A percentile compares a stretch with the other conserved stretches of the same genome.
phyloP scores from a whole-genome alignment of 2,113 vertebrate species.

The Lagopus leucura region DNA sequence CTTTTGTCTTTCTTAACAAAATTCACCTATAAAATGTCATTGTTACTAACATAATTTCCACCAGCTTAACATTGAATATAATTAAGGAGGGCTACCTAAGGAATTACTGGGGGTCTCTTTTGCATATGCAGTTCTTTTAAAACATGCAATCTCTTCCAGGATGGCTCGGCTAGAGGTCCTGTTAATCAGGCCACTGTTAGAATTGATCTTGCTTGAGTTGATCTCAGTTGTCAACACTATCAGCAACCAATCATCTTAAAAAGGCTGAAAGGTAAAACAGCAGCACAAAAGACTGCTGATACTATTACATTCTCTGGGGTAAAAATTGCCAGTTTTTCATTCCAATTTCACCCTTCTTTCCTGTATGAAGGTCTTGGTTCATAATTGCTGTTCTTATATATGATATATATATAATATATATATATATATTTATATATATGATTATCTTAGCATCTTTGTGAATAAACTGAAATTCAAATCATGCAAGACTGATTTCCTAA shows the following conservation, averaged over 20 bases:
- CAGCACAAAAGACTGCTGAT: neutral
- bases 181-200: neutral
- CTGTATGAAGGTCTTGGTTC: neutral
- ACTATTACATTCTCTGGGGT: neutral
- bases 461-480: neutral
- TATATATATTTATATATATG: too few species aligned
- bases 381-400: too few species aligned
- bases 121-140: neutral
- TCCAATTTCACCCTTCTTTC: neutral
- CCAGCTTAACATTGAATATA: neutral
- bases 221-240: neutral
- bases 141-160: neutral
- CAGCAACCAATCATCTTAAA: neutral
- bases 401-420: too few species aligned
- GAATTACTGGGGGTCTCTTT: neutral
- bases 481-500: neutral
- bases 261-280: neutral
- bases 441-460: neutral
- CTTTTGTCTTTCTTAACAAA: neutral
- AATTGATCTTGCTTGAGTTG: neutral
- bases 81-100: neutral
- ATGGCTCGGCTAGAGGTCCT: neutral
- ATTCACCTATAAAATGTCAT: neutral
- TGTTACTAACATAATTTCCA: neutral
- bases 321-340: neutral